A percentile compares a stretch with the other conserved stretches of the same genome.
Evolutionary conservation across 2,797 vertebrate species (phyloP).

Genomic region (Iguana delicatissima): DNA sequence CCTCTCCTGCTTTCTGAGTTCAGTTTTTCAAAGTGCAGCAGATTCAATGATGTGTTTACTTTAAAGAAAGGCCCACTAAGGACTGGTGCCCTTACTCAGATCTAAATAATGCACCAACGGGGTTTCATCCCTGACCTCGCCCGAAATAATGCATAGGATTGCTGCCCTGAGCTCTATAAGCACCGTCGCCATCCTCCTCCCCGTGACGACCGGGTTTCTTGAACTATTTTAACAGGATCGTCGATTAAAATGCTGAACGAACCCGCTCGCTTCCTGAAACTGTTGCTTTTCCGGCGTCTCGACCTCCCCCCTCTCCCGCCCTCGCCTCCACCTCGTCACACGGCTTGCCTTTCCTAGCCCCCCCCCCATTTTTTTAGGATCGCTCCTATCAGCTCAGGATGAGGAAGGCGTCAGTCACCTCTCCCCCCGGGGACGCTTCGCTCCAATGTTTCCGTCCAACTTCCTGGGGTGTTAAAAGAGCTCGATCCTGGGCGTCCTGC

Average conservation of each 20-base stretch:
- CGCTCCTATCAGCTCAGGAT: neutral
- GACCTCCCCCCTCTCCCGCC: too few species aligned
- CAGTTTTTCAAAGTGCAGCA: neutral
- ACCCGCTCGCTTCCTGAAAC: neutral
- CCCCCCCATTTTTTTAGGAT: too few species aligned
- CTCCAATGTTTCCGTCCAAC: neutral
- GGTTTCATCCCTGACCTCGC: neutral
- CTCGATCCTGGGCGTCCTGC: too few species aligned
- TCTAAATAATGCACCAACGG: neutral
- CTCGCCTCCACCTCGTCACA: neutral
- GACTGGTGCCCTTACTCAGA: too few species aligned
- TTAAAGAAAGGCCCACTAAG: neutral
- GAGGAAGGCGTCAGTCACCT: neutral
- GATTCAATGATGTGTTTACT: neutral
- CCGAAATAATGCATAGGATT: too few species aligned
- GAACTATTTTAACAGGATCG: neutral
- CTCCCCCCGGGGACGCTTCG: too few species aligned
- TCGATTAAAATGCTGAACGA: neutral
- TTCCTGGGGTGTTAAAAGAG: neutral
- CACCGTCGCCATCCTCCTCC: too few species aligned
- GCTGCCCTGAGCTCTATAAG: neutral
- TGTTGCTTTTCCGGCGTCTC: neutral
- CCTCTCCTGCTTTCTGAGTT: too few species aligned
- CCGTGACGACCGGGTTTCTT: neutral
- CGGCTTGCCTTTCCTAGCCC: fast-evolving